These are phyloP conservation scores for Climacteris rufus DNA, from an alignment of 2,113 vertebrate species.

Conservation along the genomic window DNA sequence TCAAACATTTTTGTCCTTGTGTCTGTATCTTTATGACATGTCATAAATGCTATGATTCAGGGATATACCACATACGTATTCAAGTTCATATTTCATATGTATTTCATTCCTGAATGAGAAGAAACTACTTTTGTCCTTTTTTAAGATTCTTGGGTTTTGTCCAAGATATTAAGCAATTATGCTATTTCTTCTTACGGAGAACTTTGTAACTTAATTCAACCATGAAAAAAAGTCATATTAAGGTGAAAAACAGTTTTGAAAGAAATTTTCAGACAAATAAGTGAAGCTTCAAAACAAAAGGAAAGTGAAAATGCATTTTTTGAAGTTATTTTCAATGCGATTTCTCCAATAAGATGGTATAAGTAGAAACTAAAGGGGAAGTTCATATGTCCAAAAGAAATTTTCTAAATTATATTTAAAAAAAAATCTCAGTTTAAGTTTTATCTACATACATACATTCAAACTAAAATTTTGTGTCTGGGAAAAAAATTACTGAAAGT, in stretches of 20 bases:
- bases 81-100: no score
- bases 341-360: background rate
- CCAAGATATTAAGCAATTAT: background rate
- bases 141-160: background rate
- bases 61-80: background rate
- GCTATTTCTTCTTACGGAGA: background rate
- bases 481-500: background rate
- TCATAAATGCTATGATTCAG: background rate
- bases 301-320: background rate
- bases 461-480: background rate
- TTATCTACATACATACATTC: background rate
- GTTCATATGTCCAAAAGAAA: background rate
- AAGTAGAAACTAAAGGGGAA: background rate
- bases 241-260: background rate
- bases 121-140: background rate
- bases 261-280: background rate
- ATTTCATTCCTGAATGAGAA: background rate
- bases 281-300: background rate
- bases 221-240: background rate
- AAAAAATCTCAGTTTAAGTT: fast-evolving
- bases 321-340: background rate
- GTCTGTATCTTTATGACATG: fast-evolving
- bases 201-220: background rate
- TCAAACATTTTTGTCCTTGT: background rate
- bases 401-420: background rate